Conservation (phyloP, 2,888 invertebrate species). For the Epicampocera succincta region DNA sequence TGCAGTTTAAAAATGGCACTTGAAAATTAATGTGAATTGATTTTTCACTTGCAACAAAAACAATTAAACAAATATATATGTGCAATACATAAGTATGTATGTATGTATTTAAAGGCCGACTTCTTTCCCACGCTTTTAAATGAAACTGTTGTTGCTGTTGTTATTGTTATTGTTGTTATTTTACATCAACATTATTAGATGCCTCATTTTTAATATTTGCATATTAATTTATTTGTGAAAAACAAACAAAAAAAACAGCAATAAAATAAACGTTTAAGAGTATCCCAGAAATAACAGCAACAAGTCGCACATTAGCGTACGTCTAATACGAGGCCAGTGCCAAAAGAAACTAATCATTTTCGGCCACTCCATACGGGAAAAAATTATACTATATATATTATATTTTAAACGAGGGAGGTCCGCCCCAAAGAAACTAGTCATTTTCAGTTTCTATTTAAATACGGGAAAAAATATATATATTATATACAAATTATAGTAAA, state of each 20-base stretch:
- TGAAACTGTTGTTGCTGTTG: slow-evolving; percentile 3
- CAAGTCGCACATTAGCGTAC: not conserved
- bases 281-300: slow-evolving; percentile 17
- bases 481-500: too few species aligned
- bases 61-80: too few species aligned
- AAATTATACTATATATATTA: too few species aligned
- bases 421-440: too few species aligned
- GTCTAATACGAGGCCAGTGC: not conserved
- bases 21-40: too few species aligned
- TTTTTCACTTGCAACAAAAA: too few species aligned
- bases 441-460: too few species aligned
- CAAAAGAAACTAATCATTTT: too few species aligned
- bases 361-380: too few species aligned
- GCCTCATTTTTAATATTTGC: slow-evolving; percentile 61
- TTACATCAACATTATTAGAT: slow-evolving; percentile 36
- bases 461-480: too few species aligned
- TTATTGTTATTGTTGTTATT: slow-evolving; percentile 9
- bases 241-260: slow-evolving; percentile 9
- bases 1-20: not conserved
- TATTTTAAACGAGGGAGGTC: too few species aligned
- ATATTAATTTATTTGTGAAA: slow-evolving; percentile 58
- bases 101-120: slow-evolving; percentile 21
- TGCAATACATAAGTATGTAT: too few species aligned
- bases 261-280: slow-evolving; percentile 20
- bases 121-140: slow-evolving; percentile 63